A percentile compares a stretch with the other conserved stretches of the same genome.
These are phyloP conservation scores for Drosophila heteroneura DNA, from an alignment of 2,888 invertebrate species.

Conservation along the genomic window DNA sequence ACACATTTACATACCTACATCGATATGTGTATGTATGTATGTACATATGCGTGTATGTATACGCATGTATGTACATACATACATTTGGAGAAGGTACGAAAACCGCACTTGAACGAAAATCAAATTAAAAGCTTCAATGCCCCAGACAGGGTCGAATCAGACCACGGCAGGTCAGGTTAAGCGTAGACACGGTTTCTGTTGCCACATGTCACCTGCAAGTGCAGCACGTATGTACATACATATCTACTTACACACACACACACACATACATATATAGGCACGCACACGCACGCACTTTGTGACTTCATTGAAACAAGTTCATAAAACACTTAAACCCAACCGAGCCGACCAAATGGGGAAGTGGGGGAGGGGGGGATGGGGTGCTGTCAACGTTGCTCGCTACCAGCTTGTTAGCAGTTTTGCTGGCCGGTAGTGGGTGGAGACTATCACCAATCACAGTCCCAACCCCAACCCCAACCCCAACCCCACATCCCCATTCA, in stretches of 20 bases:
- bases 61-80: not conserved
- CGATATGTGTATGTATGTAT: not conserved
- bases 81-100: conserved; percentile 36
- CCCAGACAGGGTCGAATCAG: conserved; percentile 59
- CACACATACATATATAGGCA: conserved; percentile 4
- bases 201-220: conserved; percentile 62
- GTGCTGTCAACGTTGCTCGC: conserved; percentile 55
- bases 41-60: not conserved
- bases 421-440: conserved; percentile 14
- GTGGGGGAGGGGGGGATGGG: not conserved
- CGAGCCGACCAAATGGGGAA: conserved; percentile 59
- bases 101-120: conserved; percentile 83
- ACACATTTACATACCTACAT: conserved; percentile 1
- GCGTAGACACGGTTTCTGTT: conserved; percentile 63
- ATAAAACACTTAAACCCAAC: conserved; percentile 82
- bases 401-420: conserved; percentile 74
- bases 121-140: conserved; percentile 81
- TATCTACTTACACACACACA: not conserved
- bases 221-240: conserved; percentile 8
- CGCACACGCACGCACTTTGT: conserved; percentile 62
- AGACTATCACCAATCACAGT: not conserved
- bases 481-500: not conserved
- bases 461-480: not conserved
- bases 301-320: conserved; percentile 82
- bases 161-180: conserved; percentile 51